These are phyloP conservation scores for Lasioglossum marginatum DNA, from an alignment of 2,888 invertebrate species.

Conservation along the genomic window DNA sequence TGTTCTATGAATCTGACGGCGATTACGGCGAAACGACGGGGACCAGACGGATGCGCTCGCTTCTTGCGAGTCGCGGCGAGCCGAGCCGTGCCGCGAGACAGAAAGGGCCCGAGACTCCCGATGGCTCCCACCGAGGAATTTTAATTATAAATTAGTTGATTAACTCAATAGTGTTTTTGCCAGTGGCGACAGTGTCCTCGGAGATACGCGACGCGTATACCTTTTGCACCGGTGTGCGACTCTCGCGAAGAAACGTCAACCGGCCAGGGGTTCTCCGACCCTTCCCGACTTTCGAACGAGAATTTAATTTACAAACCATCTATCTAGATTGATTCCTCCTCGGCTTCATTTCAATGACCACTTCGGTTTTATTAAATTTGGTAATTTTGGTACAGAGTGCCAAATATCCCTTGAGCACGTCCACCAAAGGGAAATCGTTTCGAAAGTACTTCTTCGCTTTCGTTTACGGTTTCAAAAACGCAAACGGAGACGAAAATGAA, in stretches of 20 bases:
- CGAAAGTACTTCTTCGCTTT: background rate
- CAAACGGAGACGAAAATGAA: background rate
- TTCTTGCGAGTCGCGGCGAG: constrained; percentile 69
- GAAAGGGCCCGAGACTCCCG: constrained; percentile 62
- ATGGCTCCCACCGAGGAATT: constrained; percentile 81
- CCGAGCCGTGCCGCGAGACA: constrained; percentile 52
- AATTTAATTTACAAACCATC: background rate
- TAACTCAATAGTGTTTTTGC: constrained; percentile 85
- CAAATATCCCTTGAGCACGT: background rate
- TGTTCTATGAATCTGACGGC: constrained; percentile 83
- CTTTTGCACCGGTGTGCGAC: constrained; percentile 53
- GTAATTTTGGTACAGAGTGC: background rate
- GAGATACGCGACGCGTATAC: constrained; percentile 67
- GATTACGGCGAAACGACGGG: constrained; percentile 82
- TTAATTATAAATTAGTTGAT: constrained; percentile 85
- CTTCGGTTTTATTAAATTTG: background rate
- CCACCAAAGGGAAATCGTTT: background rate
- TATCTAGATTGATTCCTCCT: background rate
- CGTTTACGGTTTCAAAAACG: background rate
- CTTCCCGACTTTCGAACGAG: background rate
- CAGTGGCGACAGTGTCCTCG: constrained; percentile 77
- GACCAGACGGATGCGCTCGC: constrained; percentile 68
- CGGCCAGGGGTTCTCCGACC: constrained; percentile 72
- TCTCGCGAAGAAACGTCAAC: constrained; percentile 60
- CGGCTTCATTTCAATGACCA: background rate